A percentile compares a stretch with the other conserved stretches of the same genome.
Conservation (phyloP, 2,888 invertebrate genomes). For the Temnothorax unifasciatus region DNA sequence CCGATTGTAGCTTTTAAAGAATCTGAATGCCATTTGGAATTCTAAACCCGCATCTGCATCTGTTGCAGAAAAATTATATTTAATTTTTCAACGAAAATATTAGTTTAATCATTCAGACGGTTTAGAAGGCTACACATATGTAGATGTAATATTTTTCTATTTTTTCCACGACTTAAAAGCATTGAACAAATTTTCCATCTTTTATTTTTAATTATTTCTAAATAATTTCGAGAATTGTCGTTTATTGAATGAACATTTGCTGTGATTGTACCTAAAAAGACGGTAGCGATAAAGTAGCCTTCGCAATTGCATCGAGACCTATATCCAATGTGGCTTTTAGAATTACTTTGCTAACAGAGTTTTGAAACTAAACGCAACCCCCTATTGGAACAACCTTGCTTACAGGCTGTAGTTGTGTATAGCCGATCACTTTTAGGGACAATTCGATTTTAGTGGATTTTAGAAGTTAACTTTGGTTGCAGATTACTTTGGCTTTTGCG, state of each 20-base stretch:
- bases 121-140: not conserved
- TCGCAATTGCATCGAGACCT: slow-evolving; percentile 64
- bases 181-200: not conserved
- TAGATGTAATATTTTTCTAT: not conserved
- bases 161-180: not conserved
- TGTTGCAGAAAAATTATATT: not conserved
- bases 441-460: slow-evolving; percentile 31
- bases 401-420: not conserved
- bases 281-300: slow-evolving; percentile 43
- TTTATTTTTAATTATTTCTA: not conserved
- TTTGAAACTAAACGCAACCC: slow-evolving; percentile 3
- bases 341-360: slow-evolving; percentile 63
- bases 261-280: slow-evolving; percentile 26
- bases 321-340: slow-evolving; percentile 74
- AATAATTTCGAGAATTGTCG: not conserved
- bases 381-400: not conserved
- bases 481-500: slow-evolving; percentile 1
- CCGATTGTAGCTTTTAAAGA: not conserved
- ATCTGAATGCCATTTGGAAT: not conserved
- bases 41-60: not conserved
- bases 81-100: not conserved
- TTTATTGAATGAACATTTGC: not conserved
- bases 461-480: slow-evolving; percentile 5
- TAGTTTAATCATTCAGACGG: not conserved
- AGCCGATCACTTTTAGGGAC: slow-evolving; percentile 35